Conservation (phyloP, 2,888 invertebrate species). For the Osmoderma eremita region DNA sequence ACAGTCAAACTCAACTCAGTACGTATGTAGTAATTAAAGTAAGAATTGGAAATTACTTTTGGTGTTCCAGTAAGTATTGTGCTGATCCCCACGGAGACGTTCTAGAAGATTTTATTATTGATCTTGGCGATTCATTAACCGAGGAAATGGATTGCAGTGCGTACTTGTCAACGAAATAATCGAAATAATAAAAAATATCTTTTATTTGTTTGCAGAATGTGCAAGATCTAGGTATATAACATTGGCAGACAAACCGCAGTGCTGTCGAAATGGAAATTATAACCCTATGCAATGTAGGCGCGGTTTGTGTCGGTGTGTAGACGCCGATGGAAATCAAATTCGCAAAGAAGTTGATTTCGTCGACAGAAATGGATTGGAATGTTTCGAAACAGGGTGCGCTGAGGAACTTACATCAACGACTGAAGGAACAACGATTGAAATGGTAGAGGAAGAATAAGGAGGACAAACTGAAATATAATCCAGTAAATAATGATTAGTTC, state of each 20-base stretch:
- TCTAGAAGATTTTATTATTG: constrained; percentile 66
- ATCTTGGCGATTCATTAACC: constrained; percentile 61
- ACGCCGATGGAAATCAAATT: constrained; percentile 69
- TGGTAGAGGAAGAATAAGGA: constrained; percentile 1
- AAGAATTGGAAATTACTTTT: neutral
- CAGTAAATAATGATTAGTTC: too few relatives aligned
- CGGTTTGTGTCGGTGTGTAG: constrained; percentile 72
- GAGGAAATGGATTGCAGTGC: constrained; percentile 72
- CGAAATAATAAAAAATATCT: neutral
- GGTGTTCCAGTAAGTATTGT: constrained; percentile 67
- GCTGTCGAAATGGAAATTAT: constrained; percentile 74
- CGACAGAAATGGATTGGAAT: constrained; percentile 45
- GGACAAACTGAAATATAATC: too few relatives aligned
- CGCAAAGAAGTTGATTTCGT: constrained; percentile 53
- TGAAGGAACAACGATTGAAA: neutral
- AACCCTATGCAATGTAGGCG: constrained; percentile 70
- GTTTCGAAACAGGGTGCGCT: constrained; percentile 32
- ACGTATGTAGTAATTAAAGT: constrained; percentile 46
- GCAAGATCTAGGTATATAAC: constrained; percentile 68
- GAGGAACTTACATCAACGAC: neutral
- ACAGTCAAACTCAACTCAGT: constrained; percentile 61
- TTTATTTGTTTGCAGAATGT: constrained; percentile 67
- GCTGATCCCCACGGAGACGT: constrained; percentile 67
- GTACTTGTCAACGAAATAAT: constrained; percentile 53
- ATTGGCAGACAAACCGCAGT: constrained; percentile 65